phyloP scores from a whole-genome alignment of 1,140 invertebrate genomes.

The Drosophila aff. region DNA sequence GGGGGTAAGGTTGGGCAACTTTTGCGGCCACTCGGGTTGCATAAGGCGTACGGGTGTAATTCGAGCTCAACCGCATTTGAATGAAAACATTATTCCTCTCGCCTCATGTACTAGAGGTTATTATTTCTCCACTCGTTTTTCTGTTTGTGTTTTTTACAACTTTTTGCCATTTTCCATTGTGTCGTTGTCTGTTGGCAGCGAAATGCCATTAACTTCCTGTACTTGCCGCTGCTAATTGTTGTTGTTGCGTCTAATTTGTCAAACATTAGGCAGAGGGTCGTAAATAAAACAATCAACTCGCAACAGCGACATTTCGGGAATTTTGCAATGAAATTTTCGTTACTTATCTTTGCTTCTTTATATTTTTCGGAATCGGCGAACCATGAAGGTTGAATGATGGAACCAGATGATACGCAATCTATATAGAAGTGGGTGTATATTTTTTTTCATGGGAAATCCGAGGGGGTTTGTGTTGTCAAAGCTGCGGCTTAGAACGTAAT shows the following conservation, averaged over 20 bases:
- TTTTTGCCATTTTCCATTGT: conserved; percentile 40
- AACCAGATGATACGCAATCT: conserved; percentile 16
- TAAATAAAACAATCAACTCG: conserved; percentile 81
- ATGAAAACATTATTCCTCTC: conserved; percentile 45
- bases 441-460: conserved; percentile 20
- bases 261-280: conserved; percentile 75
- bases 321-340: conserved; percentile 47
- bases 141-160: conserved; percentile 28
- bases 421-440: conserved; percentile 14
- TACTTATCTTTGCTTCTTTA: conserved; percentile 13
- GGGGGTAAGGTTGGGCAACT: conserved; percentile 23
- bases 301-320: conserved; percentile 73
- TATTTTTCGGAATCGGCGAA: conserved; percentile 20
- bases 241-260: conserved; percentile 72
- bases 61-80: conserved; percentile 52
- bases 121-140: conserved; percentile 38
- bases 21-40: conserved; percentile 44
- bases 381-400: conserved; percentile 36
- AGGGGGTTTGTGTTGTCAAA: background rate
- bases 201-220: conserved; percentile 76
- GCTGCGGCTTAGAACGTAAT: conserved; percentile 9
- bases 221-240: conserved; percentile 46
- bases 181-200: conserved; percentile 33
- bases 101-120: conserved; percentile 50
- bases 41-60: conserved; percentile 46